A percentile compares a stretch with the other conserved stretches of the same genome.
Conservation (phyloP, 2,113 vertebrate species). For the Serinus canaria region DNA sequence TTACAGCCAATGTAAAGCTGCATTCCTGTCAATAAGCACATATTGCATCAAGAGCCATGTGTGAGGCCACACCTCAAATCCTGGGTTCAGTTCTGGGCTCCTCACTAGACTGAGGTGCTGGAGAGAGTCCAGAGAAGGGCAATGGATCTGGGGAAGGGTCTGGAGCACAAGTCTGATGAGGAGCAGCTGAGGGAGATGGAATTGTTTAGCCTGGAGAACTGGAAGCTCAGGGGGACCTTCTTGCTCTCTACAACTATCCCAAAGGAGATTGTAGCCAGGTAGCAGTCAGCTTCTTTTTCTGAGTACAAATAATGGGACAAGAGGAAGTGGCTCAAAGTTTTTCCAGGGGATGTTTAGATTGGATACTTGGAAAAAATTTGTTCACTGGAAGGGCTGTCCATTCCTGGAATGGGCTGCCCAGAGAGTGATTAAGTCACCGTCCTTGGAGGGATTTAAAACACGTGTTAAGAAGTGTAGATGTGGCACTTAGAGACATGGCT, state of each 20-base stretch:
- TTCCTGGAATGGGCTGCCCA: neutral
- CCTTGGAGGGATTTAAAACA: neutral
- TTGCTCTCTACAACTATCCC: neutral
- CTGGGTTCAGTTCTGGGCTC: neutral
- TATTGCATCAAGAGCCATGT: neutral
- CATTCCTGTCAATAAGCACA: neutral
- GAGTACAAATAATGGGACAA: neutral
- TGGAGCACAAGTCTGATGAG: neutral
- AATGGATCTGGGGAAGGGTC: neutral
- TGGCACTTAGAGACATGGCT: neutral
- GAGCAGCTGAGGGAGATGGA: neutral
- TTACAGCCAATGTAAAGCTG: neutral
- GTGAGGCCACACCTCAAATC: neutral
- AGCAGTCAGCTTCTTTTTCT: neutral
- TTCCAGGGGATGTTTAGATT: neutral
- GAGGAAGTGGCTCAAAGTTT: neutral
- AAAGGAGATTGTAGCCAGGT: neutral
- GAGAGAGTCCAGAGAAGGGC: neutral
- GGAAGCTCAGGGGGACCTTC: neutral
- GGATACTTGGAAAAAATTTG: neutral
- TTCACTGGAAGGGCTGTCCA: neutral
- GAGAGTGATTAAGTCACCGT: neutral
- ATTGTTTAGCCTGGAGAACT: neutral
- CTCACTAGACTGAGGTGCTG: neutral
- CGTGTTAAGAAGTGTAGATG: neutral